These are phyloP conservation scores for Aurelia sp. DNA, from an alignment of 30 jellyfish, hydroid and myxozoan genomes.

Conservation along the genomic window DNA sequence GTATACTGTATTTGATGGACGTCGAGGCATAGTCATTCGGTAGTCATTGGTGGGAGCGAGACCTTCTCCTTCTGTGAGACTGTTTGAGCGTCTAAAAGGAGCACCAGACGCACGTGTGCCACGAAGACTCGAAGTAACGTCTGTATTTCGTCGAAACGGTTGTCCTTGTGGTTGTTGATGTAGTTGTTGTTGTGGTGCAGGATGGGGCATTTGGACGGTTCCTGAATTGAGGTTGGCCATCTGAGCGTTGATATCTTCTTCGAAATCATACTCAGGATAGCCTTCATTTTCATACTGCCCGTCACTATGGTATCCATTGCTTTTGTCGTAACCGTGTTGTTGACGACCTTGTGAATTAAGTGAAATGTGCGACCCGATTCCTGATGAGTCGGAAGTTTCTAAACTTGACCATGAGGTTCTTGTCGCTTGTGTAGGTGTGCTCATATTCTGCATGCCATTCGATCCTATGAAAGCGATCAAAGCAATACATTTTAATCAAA, in stretches of 20 bases:
- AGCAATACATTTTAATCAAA: too few relatives aligned
- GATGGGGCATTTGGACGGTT: slow-evolving; percentile 45
- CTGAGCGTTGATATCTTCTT: slow-evolving; percentile 62
- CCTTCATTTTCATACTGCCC: slow-evolving; percentile 85
- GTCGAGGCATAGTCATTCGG: slow-evolving; percentile 88
- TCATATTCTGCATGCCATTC: slow-evolving; percentile 23
- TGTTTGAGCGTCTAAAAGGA: slow-evolving; percentile 84
- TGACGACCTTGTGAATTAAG: slow-evolving; percentile 84
- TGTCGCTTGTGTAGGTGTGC: slow-evolving; percentile 55
- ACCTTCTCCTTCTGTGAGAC: slow-evolving; percentile 78
- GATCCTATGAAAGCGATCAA: not conserved
- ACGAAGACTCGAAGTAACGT: slow-evolving; percentile 85
- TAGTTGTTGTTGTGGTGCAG: slow-evolving; percentile 17
- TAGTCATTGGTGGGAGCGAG: slow-evolving; percentile 68
- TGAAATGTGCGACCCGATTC: slow-evolving; percentile 96
- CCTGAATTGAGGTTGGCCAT: slow-evolving; percentile 59
- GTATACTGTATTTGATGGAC: slow-evolving; percentile 75
- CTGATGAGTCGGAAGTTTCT: slow-evolving; percentile 97
- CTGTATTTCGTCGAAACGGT: slow-evolving; percentile 79
- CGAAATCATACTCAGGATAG: slow-evolving; percentile 44
- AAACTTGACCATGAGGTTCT: slow-evolving; percentile 96
- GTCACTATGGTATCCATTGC: slow-evolving; percentile 70
- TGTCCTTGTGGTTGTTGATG: slow-evolving; percentile 58
- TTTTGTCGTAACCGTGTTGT: slow-evolving; percentile 48
- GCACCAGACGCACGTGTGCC: slow-evolving; percentile 76